Base-by-base conservation (phyloP, 2,888 invertebrate species). In the Drosophila trichaetosa region DNA sequence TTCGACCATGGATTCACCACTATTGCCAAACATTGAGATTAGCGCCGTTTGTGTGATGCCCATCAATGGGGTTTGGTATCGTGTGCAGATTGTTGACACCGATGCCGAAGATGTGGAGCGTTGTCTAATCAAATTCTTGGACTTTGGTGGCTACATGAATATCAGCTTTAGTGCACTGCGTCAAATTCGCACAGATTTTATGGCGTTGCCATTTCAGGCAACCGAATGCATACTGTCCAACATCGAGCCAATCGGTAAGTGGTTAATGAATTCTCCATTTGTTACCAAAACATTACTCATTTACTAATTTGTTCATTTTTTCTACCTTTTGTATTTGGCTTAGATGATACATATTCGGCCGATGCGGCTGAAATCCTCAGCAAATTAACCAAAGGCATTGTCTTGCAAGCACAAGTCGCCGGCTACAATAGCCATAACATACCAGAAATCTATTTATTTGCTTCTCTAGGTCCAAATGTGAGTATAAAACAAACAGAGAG, bases 201-300 rank as follows among this genome's bases (percentile, higher is more conserved):
- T 99, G 95, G 94, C 96, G 69, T 94, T 99, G 93, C 99, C 99
- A 62, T 99, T 99, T 95, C 99, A 99, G 95, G 98, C 99, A 68
- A 96, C 97, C 57, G 99, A 99, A 94, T 98, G 99, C 92, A 95
- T 96, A 92, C 94, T 99, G 91, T 98, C 98, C n/a, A 96, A 98
- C 93, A 95, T 99, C 85, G 95, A 95, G 93, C 97, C 98, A 66
- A 94, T 95, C 67, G 96, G 97, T 96, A 93, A 93, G 92, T 36
- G 6, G 33, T 24, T 42, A 13, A 13, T n/a, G 11, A 7, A 8
- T 27, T 6, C 0, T 34, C 24, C 7, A 16, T n/a, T 4, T 21
- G 38, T 60, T 1, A 10, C 31, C 21, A 46, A 46, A 46, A 16
- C 46, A 24, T 16, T 46, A 7, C 4, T 4, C 2, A 46, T 11